phyloP scores from a whole-genome alignment of 2,888 invertebrate genomes.

The Noctuana brunneofusca region DNA sequence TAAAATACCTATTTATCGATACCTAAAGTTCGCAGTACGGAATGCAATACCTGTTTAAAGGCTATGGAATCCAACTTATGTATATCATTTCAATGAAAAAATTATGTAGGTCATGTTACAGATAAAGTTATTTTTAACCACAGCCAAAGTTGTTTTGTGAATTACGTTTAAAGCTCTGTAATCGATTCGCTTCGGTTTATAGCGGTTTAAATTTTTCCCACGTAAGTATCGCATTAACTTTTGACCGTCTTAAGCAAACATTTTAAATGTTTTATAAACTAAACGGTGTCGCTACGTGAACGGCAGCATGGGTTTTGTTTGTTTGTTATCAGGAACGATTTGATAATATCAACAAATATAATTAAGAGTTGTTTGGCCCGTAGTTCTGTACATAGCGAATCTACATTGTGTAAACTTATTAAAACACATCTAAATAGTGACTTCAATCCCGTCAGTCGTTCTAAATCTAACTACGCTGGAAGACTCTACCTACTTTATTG shows the following conservation, averaged over 20 bases:
- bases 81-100: not conserved
- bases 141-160: conserved; percentile 6
- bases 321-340: not conserved
- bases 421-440: not conserved
- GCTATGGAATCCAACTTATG: not conserved
- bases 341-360: conserved; percentile 18
- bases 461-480: not conserved
- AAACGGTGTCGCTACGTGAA: conserved; percentile 1
- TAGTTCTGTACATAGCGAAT: not conserved
- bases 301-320: not conserved
- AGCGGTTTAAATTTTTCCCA: conserved; percentile 1
- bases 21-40: too few relatives aligned
- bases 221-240: conserved; percentile 6
- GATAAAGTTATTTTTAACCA: conserved; percentile 13
- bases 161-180: conserved; percentile 1
- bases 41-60: conserved; percentile 1
- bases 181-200: conserved; percentile 4
- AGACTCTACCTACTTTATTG: conserved; percentile 3
- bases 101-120: conserved; percentile 7
- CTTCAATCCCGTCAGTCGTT: conserved; percentile 8
- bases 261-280: conserved; percentile 3
- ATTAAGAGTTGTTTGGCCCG: conserved; percentile 10
- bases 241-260: conserved; percentile 2
- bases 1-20: too few relatives aligned
- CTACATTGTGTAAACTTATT: not conserved